Conservation (phyloP, 1,140 invertebrate genomes). For the Psix sp. region DNA sequence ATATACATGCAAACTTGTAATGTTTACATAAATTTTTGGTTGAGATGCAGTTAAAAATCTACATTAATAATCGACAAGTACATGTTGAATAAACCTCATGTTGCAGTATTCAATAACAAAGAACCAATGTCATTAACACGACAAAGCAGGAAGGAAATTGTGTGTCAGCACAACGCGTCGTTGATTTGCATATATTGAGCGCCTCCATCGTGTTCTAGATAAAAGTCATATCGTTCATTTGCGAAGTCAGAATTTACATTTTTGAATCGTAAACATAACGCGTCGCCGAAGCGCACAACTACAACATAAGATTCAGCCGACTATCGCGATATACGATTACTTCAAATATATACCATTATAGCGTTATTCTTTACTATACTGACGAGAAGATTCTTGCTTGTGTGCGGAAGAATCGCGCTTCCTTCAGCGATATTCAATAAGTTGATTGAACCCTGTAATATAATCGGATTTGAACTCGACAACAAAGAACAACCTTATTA, state of each 20-base stretch:
- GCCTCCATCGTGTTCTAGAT: conserved; percentile 1
- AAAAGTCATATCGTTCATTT: conserved; percentile 7
- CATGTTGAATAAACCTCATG: too few species aligned
- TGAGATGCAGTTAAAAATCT: too few species aligned
- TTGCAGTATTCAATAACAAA: too few species aligned
- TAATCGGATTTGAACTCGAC: not conserved
- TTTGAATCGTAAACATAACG: not conserved
- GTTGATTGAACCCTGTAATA: conserved; percentile 20
- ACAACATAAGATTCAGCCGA: not conserved
- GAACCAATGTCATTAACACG: too few species aligned
- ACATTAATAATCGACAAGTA: too few species aligned
- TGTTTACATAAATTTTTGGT: too few species aligned
- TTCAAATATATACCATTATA: conserved; percentile 28
- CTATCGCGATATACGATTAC: conserved; percentile 20
- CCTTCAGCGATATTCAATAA: conserved; percentile 9
- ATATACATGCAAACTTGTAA: too few species aligned
- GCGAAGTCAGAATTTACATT: conserved; percentile 28
- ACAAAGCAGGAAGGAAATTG: too few species aligned
- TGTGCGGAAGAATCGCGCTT: conserved; percentile 11
- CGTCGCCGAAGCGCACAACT: conserved; percentile 7
- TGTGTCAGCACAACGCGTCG: too few species aligned
- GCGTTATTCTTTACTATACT: conserved; percentile 17
- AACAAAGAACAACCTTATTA: too few species aligned
- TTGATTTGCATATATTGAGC: conserved; percentile 9
- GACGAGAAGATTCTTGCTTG: conserved; percentile 28